Conservation (phyloP, 2,113 vertebrate species). For the Gambusia affinis region DNA sequence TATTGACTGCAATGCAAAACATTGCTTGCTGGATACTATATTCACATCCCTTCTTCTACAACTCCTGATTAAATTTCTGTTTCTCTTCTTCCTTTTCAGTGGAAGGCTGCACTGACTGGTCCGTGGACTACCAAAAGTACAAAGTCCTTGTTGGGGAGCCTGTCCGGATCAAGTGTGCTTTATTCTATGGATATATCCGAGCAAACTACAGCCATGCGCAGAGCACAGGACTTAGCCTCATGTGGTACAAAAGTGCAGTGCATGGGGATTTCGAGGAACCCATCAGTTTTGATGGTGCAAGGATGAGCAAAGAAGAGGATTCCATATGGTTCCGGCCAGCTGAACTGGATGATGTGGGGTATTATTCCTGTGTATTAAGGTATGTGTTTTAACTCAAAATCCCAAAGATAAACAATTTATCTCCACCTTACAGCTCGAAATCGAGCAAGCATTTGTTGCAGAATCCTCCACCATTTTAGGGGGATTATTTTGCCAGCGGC, state of each 20-base stretch:
- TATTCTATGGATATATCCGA: conserved; percentile 99
- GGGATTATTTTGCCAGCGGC: conserved; percentile 19
- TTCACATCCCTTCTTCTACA: no score
- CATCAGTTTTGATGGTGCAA: conserved; percentile 94
- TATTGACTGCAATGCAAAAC: not conserved
- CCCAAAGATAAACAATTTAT: not conserved
- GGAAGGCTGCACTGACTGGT: conserved; percentile 99
- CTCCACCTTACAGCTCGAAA: not conserved
- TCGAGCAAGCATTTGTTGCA: not conserved
- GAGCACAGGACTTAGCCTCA: conserved; percentile 96
- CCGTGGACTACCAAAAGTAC: conserved; percentile 98
- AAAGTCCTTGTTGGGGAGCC: conserved; percentile 97
- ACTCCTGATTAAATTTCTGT: conserved; percentile 1
- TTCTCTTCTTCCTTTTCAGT: conserved; percentile 80
- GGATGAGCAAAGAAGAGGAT: conserved; percentile 99
- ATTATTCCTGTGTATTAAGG: conserved; percentile 92
- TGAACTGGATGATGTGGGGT: conserved; percentile 90
- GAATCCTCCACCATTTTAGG: not conserved
- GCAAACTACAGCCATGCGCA: conserved; percentile 97
- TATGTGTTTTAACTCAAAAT: conserved; percentile 36
- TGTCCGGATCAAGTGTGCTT: conserved; percentile 96
- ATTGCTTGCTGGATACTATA: not conserved
- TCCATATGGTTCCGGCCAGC: conserved; percentile 98
- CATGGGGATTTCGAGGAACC: conserved; percentile 96
- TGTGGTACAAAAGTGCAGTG: conserved; percentile 98